These are phyloP conservation scores for Rhinophrynus dorsalis DNA, from an alignment of 2,797 vertebrate species.

Conservation along the genomic window DNA sequence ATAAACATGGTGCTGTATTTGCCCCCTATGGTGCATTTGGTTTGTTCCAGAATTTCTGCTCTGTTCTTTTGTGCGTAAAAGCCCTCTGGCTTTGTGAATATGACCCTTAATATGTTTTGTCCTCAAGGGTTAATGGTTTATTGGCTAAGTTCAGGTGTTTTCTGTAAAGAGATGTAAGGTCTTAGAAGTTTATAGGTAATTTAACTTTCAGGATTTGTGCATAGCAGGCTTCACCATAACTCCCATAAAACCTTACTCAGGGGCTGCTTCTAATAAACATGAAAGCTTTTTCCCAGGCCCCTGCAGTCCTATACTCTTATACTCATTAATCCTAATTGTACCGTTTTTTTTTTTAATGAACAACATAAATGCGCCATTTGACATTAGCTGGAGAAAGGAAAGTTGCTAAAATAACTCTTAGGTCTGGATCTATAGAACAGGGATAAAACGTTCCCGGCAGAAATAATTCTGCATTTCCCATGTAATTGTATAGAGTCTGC, in stretches of 20 bases:
- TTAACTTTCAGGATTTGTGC: conserved; percentile 27
- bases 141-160: conserved; percentile 23
- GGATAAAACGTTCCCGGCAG: too few species aligned
- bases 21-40: too few species aligned
- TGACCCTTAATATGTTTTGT: neutral
- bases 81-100: too few species aligned
- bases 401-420: too few species aligned
- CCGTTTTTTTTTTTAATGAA: conserved; percentile 27
- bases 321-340: conserved; percentile 47
- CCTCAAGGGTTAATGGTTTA: conserved; percentile 33
- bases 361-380: conserved; percentile 30
- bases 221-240: conserved; percentile 32
- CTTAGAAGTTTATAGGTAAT: conserved; percentile 46
- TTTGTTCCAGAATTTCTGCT: too few species aligned
- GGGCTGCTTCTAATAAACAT: conserved; percentile 45
- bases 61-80: too few species aligned
- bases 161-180: conserved; percentile 30
- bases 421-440: too few species aligned
- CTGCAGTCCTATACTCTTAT: conserved; percentile 33
- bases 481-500: too few species aligned
- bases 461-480: too few species aligned
- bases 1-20: too few species aligned
- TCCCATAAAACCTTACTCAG: conserved; percentile 35
- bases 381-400: neutral
- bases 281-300: conserved; percentile 38